These are phyloP conservation scores for Nebria salina DNA, from an alignment of 2,888 invertebrate genomes.

Conservation along the genomic window DNA sequence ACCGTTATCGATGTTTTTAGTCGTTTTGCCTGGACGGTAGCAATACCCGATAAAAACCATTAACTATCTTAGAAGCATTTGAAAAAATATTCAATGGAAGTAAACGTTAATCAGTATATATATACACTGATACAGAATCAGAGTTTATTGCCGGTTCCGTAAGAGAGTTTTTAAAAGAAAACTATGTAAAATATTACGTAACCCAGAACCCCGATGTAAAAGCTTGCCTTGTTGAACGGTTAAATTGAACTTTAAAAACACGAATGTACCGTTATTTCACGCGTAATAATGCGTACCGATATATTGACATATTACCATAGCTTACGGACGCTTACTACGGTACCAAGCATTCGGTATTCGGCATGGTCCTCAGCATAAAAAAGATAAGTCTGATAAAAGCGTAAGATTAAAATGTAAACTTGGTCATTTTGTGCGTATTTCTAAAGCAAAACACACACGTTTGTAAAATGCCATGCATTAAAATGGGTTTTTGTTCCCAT, in stretches of 20 bases:
- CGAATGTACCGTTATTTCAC: slow-evolving; percentile 18
- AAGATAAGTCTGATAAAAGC: slow-evolving; percentile 11
- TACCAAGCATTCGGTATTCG: slow-evolving; percentile 48
- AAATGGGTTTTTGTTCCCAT: too few relatives aligned
- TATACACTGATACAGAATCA: too few relatives aligned
- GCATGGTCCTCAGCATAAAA: slow-evolving; percentile 47
- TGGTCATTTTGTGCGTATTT: slow-evolving; percentile 24
- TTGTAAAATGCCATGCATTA: slow-evolving; percentile 16
- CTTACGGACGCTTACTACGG: slow-evolving; percentile 52
- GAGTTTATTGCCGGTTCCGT: not conserved
- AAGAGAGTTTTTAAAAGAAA: slow-evolving; percentile 42
- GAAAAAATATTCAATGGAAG: too few relatives aligned
- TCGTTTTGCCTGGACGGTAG: too few relatives aligned
- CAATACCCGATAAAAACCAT: too few relatives aligned
- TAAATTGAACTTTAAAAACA: slow-evolving; percentile 54
- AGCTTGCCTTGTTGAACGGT: slow-evolving; percentile 54
- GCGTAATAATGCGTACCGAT: slow-evolving; percentile 37
- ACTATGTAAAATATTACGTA: slow-evolving; percentile 51
- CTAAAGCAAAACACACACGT: slow-evolving; percentile 12
- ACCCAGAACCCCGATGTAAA: slow-evolving; percentile 54
- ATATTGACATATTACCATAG: slow-evolving; percentile 51
- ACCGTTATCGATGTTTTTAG: too few relatives aligned
- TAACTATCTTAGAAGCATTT: too few relatives aligned
- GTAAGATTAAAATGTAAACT: not conserved
- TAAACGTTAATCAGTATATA: too few relatives aligned